Evolutionary conservation across 2,888 invertebrate genomes (phyloP), one percentile per base, ranked within the genome.

Genomic region (Podabrus alpinus): DNA sequence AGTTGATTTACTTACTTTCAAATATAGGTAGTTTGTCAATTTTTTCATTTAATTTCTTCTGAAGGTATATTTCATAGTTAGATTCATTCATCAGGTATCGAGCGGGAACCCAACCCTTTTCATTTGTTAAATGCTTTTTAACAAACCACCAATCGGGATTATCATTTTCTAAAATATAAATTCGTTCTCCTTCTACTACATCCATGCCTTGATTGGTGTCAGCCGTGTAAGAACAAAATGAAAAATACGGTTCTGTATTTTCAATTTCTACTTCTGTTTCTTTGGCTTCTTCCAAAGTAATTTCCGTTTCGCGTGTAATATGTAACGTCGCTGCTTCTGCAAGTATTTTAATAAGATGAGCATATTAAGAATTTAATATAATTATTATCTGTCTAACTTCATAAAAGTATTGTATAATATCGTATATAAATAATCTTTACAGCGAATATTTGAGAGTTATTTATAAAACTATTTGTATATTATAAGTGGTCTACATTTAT

Each of bases 131-230:
- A 86, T 95, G 93, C 86, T 97, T 97, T 81, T 92, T 93, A 0
- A 97, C 95, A 84, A 94, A 95, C 96, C 97, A 97, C 96, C 97
- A 97, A 85, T 97, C 97, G 70, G 93, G 91, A 86, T 95, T 95
- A 68, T 94, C 93, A 70, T 93, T 94, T 87, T 95, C 94, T 91
- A 87, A 66, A 29, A 97, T 93, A 81, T 94, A 95, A 9, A 97
- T 93, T 81, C 93, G 92, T 89, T 97, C 97, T 78, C 97, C 97
- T 88, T 97, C 97, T 0, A 96, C 95, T 69, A 97, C 89, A 85
- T 95, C 95, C 78, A 97, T 93, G 1, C 96, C 94, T 86, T 96
- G 95, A 79, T 94, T 94, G 62, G 94, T 94, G 87, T 96, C 97
- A 17, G 96, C 95, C 59, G 94, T 91, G 84, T 96, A 96, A 3